Conservation (phyloP, 2,888 invertebrate species). For the Tiphia femorata region DNA sequence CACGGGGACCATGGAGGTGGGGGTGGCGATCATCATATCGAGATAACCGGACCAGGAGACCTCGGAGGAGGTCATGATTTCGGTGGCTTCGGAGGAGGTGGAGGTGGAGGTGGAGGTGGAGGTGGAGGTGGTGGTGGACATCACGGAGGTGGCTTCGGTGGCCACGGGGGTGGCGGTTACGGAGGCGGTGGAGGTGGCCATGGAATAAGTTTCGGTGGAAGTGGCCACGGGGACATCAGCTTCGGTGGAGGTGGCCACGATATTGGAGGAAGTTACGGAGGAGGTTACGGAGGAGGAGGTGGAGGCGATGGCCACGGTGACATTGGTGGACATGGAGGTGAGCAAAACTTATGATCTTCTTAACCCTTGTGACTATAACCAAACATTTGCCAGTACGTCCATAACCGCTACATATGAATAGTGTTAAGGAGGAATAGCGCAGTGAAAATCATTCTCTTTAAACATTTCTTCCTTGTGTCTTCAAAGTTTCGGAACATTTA, state of each 20-base stretch:
- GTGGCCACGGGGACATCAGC: background rate
- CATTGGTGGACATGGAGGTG: background rate
- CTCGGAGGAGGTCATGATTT: conserved; percentile 17
- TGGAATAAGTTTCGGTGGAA: background rate
- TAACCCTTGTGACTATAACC: too few species aligned
- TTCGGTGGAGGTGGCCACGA: background rate
- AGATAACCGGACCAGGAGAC: conserved; percentile 18
- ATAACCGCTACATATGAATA: too few species aligned
- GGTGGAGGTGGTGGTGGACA: conserved; percentile 16
- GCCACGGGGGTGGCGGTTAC: conserved; percentile 36
- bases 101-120: conserved; percentile 21
- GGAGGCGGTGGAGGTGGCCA: conserved; percentile 27
- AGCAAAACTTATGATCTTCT: too few species aligned
- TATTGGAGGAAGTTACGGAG: conserved; percentile 10
- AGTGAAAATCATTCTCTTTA: too few species aligned
- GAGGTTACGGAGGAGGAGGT: conserved; percentile 17
- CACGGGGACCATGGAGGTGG: conserved; percentile 38
- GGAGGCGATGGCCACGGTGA: conserved; percentile 6
- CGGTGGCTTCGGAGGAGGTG: conserved; percentile 20
- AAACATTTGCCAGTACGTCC: too few species aligned
- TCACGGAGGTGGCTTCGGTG: conserved; percentile 28
- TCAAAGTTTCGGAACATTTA: too few species aligned
- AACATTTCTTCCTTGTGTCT: too few species aligned
- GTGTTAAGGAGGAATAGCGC: too few species aligned
- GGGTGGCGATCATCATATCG: conserved; percentile 11